A percentile compares a stretch with the other conserved stretches of the same genome.
Evolutionary conservation across 2,797 vertebrate genomes (phyloP).

Genomic region (Phrynocephalus vlangalii): DNA sequence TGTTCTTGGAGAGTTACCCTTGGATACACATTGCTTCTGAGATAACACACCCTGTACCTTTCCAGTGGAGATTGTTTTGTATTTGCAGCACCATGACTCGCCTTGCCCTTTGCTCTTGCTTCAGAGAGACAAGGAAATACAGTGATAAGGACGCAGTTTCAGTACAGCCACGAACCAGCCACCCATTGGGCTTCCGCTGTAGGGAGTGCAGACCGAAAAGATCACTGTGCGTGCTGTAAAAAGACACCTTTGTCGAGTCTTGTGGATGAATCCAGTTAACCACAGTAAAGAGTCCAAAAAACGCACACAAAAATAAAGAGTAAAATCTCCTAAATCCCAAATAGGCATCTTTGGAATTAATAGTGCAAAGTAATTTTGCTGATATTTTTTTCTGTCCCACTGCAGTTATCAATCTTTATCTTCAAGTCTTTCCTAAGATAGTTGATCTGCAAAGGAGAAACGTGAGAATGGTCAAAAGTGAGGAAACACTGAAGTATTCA

Average conservation of each 20-base stretch:
- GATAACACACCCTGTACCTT: conserved; percentile 47
- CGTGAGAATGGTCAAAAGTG: not conserved
- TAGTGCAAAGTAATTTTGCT: conserved; percentile 84
- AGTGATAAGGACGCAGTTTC: conserved; percentile 60
- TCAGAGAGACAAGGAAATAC: conserved; percentile 58
- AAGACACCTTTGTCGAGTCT: conserved; percentile 43
- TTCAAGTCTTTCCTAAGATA: conserved; percentile 92
- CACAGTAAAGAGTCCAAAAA: conserved; percentile 63
- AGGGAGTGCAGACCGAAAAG: conserved; percentile 56
- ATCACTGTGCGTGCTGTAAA: conserved; percentile 51
- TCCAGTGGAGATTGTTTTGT: conserved; percentile 33
- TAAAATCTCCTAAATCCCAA: conserved; percentile 82
- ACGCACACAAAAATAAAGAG: conserved; percentile 54
- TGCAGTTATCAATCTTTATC: conserved; percentile 52
- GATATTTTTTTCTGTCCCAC: conserved; percentile 74
- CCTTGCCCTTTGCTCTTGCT: conserved; percentile 46
- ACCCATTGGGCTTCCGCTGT: conserved; percentile 56
- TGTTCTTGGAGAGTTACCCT: conserved; percentile 56
- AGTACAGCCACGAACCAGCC: conserved; percentile 52
- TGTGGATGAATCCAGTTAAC: conserved; percentile 84
- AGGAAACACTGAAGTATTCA: not conserved
- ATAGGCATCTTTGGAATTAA: conserved; percentile 86
- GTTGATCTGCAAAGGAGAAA: conserved; percentile 84
- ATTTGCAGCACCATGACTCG: conserved; percentile 48
- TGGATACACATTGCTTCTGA: conserved; percentile 69